Percentiles rank a stretch among this genome's conserved stretches.
Evolutionary conservation across 2,888 invertebrate species (phyloP).

Genomic region (Zygothrica quintamaculata): DNA sequence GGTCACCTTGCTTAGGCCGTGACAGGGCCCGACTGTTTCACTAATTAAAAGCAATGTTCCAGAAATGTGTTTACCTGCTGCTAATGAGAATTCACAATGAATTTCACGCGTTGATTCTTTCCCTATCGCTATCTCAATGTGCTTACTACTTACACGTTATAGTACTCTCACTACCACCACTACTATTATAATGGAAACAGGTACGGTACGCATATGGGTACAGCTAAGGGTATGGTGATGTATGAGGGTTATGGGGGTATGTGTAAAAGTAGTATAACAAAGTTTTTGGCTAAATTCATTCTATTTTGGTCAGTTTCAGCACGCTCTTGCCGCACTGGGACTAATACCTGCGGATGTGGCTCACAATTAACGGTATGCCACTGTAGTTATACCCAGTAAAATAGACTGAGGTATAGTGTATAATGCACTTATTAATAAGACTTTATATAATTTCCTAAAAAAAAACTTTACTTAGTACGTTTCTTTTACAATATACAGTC

Average conservation of each 20-base stretch:
- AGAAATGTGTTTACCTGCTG: slow-evolving; percentile 81
- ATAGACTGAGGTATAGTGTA: too few relatives aligned
- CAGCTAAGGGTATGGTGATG: too few relatives aligned
- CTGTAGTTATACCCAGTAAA: slow-evolving; percentile 49
- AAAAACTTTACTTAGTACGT: too few relatives aligned
- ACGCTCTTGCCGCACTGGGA: slow-evolving; percentile 66
- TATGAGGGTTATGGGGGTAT: too few relatives aligned
- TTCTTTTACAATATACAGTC: too few relatives aligned
- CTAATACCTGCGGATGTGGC: slow-evolving; percentile 62
- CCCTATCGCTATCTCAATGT: slow-evolving; percentile 41
- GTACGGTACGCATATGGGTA: too few relatives aligned
- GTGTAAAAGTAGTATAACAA: too few relatives aligned
- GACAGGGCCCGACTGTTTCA: slow-evolving; percentile 71
- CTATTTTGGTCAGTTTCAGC: slow-evolving; percentile 24
- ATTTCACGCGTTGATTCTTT: slow-evolving; percentile 76
- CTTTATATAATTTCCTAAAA: too few relatives aligned
- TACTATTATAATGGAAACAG: too few relatives aligned
- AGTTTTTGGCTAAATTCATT: too few relatives aligned
- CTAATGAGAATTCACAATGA: slow-evolving; percentile 81
- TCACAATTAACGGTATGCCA: slow-evolving; percentile 51
- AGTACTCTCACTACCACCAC: background rate
- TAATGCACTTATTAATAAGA: too few relatives aligned
- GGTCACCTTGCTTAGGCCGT: slow-evolving; percentile 31
- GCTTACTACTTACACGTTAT: slow-evolving; percentile 38
- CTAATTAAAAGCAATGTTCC: slow-evolving; percentile 81